Base-by-base conservation (phyloP, 1,140 invertebrate genomes). In the Scaptomyza montana region DNA sequence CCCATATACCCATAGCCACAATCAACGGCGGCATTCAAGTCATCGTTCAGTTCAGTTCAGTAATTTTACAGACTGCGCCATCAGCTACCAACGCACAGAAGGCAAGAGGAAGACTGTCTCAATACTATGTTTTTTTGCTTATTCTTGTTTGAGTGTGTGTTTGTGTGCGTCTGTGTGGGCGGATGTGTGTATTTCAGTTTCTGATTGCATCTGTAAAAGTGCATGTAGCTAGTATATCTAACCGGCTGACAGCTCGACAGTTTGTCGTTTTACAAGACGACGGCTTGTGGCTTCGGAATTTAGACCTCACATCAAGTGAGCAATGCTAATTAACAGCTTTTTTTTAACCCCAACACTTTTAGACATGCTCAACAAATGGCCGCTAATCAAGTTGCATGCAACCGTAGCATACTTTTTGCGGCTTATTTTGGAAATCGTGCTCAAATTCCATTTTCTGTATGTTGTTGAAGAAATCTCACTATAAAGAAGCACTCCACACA, bases 1-100 rank as follows among this genome's bases (percentile, higher is more conserved):
- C 51, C 28, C 21, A 50, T 41, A 2, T 33, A 33, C 12, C 39
- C 30, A 59, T 36, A 33, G n/a, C 46, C 51, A 68, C 49, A 59
- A 60, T 49, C 56, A 72, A 63, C 64, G 78, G 68, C 71, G 73
- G 68, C 73, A 79, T 84, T 84, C 82, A 87, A 87, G 82, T 89
- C 84, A 82, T 82, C 82, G 82, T 89, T 87, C 82, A 86, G 66
- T 74, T 69, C 66, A 70, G 82, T 82, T 87, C 82, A 87, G 82
- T 89, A 87, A 87, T 87, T 87, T 87, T 68, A 80, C 79, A 89
- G 82, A 77, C 84, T 77, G 78, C 71, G 77, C 64, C 79, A 86
- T 85, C 82, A 86, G 82, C 71, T 87, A 69, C 75, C 81, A 77
- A 81, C 39, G 68, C 68, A 64, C 62, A 69, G 60, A 46, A 45